Conservation (phyloP, 2,888 invertebrate genomes). For the Hyalella azteca region DNA sequence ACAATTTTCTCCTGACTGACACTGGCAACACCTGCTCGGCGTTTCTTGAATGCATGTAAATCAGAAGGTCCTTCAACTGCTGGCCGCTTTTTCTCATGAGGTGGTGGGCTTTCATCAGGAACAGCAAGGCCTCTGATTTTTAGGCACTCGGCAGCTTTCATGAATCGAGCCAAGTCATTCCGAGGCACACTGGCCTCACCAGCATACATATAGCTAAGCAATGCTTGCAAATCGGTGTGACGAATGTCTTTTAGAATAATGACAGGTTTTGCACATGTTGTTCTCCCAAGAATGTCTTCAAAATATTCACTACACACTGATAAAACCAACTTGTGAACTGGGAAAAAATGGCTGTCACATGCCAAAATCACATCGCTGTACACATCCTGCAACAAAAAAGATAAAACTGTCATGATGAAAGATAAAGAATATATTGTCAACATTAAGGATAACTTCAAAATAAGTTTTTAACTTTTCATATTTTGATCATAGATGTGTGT, state of each 20-base stretch:
- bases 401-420: no score
- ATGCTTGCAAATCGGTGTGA: conserved; percentile 35
- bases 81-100: conserved; percentile 36
- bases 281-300: conserved; percentile 39
- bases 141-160: conserved; percentile 41
- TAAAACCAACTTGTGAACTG: conserved; percentile 42
- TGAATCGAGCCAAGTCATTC: conserved; percentile 35
- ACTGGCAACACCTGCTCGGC: neutral
- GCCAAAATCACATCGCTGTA: conserved; percentile 44
- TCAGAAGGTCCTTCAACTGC: neutral
- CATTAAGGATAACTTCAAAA: no score
- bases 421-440: no score
- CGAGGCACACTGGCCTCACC: conserved; percentile 43
- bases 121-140: conserved; percentile 43
- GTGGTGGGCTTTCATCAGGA: conserved; percentile 39
- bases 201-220: conserved; percentile 43
- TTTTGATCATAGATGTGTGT: neutral
- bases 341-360: conserved; percentile 41
- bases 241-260: conserved; percentile 41
- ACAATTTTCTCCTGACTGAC: neutral
- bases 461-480: no score
- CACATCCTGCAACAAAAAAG: conserved; percentile 25
- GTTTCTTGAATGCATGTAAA: conserved; percentile 25
- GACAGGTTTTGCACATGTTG: conserved; percentile 41
- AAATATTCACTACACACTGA: conserved; percentile 44